Conservation (phyloP, 2,888 invertebrate genomes). For the Pristionchus mayeri region DNA sequence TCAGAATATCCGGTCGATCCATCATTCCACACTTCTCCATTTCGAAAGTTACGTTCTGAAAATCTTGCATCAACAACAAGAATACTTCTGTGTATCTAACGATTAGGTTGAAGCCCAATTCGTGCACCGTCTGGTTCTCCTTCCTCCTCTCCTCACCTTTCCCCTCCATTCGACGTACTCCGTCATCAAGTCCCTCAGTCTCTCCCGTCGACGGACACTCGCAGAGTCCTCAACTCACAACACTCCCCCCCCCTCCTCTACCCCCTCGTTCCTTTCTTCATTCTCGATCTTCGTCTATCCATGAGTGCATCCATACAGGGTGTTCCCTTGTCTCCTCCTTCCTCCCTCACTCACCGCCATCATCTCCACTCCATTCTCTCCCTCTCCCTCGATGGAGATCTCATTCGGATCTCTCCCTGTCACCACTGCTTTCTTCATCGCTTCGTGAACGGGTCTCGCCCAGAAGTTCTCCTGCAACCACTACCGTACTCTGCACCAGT, state of each 20-base stretch:
- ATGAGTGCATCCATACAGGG: too few species aligned
- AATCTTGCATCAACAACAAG: too few species aligned
- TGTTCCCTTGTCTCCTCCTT: too few species aligned
- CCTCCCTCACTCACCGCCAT: neutral
- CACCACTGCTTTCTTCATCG: constrained; percentile 39
- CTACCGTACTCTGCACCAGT: neutral
- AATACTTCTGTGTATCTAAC: neutral
- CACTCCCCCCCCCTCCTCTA: neutral
- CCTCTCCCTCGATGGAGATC: neutral
- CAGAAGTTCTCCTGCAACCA: constrained; percentile 52
- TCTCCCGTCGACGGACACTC: neutral
- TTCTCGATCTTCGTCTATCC: too few species aligned
- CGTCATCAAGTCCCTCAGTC: neutral
- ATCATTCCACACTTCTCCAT: neutral
- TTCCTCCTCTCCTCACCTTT: neutral
- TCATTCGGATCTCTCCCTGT: neutral
- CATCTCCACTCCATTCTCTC: neutral
- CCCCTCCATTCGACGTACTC: constrained; percentile 30
- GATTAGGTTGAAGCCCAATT: neutral
- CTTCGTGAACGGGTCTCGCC: constrained; percentile 51
- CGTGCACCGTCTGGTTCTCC: neutral
- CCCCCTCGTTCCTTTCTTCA: too few species aligned
- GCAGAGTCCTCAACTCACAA: neutral
- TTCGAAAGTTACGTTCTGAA: neutral
- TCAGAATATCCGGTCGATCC: neutral